phyloP scores from a whole-genome alignment of 2,888 invertebrate species.

The Cataglyphis rosenhaueri region DNA sequence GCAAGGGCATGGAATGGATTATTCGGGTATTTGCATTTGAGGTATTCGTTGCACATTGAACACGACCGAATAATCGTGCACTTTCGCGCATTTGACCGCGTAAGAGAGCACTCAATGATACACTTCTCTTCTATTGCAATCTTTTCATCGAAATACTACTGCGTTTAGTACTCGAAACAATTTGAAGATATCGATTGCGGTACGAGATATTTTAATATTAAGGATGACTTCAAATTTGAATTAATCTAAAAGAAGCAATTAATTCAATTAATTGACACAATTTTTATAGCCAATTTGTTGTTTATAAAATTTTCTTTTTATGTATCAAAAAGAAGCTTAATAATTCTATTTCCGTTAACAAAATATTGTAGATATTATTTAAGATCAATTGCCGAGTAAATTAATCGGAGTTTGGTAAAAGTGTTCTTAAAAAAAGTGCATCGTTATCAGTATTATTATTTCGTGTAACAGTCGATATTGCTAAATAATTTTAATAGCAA shows the following conservation, averaged over 20 bases:
- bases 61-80: constrained; percentile 60
- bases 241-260: not conserved
- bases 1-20: constrained; percentile 48
- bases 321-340: not conserved
- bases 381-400: not conserved
- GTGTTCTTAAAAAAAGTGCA: not conserved
- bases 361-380: not conserved
- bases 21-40: constrained; percentile 67
- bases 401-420: not conserved
- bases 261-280: not conserved
- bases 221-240: not conserved
- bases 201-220: not conserved
- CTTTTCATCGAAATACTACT: not conserved
- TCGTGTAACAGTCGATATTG: not conserved
- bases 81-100: constrained; percentile 42
- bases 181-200: not conserved
- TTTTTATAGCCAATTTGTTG: not conserved
- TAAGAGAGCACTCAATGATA: not conserved
- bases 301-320: not conserved
- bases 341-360: not conserved
- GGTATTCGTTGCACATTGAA: constrained; percentile 60
- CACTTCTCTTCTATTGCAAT: not conserved
- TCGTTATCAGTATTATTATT: not conserved
- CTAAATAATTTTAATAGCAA: not conserved
- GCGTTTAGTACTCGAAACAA: not conserved